Conservation (phyloP, 2,113 vertebrate species). For the Proterorhinus semilunaris region DNA sequence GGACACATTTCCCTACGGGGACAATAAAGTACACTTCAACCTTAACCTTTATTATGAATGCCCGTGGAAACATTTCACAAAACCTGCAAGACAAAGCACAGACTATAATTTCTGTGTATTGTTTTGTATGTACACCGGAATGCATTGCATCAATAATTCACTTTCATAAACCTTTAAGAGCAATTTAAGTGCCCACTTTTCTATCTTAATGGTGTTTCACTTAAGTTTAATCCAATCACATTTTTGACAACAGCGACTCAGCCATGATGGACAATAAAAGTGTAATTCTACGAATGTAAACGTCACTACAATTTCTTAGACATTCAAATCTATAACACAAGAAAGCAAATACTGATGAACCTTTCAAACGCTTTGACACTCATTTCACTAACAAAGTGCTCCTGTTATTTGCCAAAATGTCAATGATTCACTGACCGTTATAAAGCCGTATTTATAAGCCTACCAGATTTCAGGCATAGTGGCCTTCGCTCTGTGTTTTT, state of each 20-base stretch:
- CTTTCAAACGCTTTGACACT: background rate
- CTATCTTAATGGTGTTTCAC: background rate
- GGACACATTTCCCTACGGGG: too few species aligned
- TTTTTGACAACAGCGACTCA: background rate
- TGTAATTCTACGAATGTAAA: background rate
- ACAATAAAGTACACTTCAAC: too few species aligned
- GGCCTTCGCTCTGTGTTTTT: background rate
- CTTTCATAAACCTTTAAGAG: too few species aligned
- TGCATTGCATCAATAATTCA: too few species aligned
- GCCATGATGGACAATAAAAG: background rate
- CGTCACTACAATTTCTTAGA: background rate
- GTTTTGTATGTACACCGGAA: too few species aligned
- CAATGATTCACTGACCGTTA: too few species aligned
- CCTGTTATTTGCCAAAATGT: background rate
- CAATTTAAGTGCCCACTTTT: background rate
- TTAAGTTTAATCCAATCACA: background rate
- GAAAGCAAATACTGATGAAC: background rate
- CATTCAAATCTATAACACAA: background rate
- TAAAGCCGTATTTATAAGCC: background rate
- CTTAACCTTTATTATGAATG: too few species aligned
- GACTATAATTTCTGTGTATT: too few species aligned
- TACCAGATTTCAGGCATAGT: background rate
- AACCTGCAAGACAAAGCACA: too few species aligned
- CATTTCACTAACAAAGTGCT: background rate
- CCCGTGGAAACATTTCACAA: too few species aligned